phyloP scores from a whole-genome alignment of 2,888 invertebrate genomes.

The Apoderus coryli region DNA sequence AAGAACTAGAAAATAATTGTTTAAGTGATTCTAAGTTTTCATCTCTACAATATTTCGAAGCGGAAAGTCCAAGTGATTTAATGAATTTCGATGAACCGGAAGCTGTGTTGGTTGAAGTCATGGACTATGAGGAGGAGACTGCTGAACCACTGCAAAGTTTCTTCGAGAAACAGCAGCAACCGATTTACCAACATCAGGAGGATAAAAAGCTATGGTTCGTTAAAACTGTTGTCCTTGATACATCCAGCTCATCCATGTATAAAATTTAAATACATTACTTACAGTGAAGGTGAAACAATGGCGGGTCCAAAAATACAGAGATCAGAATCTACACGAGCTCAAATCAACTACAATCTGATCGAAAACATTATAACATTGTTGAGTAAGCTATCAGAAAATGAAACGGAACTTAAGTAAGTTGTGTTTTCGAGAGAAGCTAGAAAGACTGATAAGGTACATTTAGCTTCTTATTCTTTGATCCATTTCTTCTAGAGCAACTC shows the following conservation, averaged over 20 bases:
- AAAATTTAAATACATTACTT: conserved; percentile 10
- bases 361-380: conserved; percentile 35
- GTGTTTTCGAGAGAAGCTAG: background rate
- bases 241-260: too few species aligned
- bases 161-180: conserved; percentile 56
- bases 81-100: conserved; percentile 42
- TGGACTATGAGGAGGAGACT: conserved; percentile 66
- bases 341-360: conserved; percentile 35
- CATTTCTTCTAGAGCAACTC: too few species aligned
- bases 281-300: conserved; percentile 30
- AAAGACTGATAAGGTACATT: conserved; percentile 3
- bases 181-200: conserved; percentile 54
- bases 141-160: conserved; percentile 56
- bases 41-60: conserved; percentile 18
- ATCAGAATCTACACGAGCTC: conserved; percentile 29
- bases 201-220: conserved; percentile 40
- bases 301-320: conserved; percentile 28
- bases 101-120: conserved; percentile 66
- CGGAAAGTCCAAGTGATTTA: conserved; percentile 20
- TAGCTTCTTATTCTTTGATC: background rate
- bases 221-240: conserved; percentile 3
- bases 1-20: conserved; percentile 43
- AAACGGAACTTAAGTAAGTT: conserved; percentile 28
- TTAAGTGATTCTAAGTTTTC: conserved; percentile 26
- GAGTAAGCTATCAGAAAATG: conserved; percentile 32